Percentiles rank a stretch among this genome's conserved stretches.
Conservation (phyloP, 2,888 invertebrate genomes). For the Gisinianus flammeolus region DNA sequence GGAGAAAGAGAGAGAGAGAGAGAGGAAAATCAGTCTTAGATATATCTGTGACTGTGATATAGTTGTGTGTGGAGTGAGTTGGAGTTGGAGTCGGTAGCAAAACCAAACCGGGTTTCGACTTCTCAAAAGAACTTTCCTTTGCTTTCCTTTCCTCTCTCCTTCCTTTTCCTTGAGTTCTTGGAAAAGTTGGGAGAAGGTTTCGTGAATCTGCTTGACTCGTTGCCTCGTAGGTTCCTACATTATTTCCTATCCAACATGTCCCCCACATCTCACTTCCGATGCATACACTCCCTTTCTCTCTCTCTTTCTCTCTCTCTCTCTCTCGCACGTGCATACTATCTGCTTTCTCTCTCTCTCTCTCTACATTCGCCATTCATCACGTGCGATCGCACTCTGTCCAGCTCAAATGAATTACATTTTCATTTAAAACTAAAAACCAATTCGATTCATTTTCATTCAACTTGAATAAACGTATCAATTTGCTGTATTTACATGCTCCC, state of each 20-base stretch:
- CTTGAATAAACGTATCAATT: neutral
- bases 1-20: conserved; percentile 23
- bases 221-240: neutral
- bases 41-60: neutral
- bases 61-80: conserved; percentile 3
- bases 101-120: conserved; percentile 18
- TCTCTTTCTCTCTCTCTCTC: neutral
- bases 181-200: no score
- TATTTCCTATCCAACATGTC: neutral
- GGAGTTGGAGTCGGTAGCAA: neutral
- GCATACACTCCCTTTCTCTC: neutral
- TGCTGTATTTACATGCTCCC: no score
- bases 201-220: neutral
- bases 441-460: neutral
- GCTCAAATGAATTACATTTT: no score
- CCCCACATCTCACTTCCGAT: neutral
- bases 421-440: neutral
- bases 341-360: neutral
- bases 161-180: neutral
- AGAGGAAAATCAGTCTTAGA: conserved; percentile 24
- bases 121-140: conserved; percentile 28
- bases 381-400: no score
- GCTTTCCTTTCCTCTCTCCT: neutral
- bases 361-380: neutral
- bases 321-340: neutral